Percentiles rank a stretch among this genome's conserved stretches.
phyloP scores from a whole-genome alignment of 1,140 invertebrate species.

The Drosophila sproati region DNA sequence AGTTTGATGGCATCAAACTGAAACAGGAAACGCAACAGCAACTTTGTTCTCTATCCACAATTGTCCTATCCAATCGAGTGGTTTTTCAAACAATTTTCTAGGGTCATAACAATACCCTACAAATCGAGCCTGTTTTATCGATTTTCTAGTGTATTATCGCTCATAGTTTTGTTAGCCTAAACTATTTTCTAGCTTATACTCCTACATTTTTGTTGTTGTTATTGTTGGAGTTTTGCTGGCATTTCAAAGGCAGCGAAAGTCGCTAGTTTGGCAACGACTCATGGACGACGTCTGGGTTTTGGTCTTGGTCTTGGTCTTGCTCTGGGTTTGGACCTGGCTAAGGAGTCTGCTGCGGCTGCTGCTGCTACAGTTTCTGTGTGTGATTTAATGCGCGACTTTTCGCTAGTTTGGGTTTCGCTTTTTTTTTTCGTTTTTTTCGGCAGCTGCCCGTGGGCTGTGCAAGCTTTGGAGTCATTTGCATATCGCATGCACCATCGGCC shows the following conservation, averaged over 20 bases:
- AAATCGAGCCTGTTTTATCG: not conserved
- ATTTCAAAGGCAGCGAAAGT: constrained; percentile 65
- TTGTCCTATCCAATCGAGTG: too few species aligned
- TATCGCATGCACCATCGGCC: constrained; percentile 70
- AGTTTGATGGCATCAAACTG: too few species aligned
- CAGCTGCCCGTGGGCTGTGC: constrained; percentile 36
- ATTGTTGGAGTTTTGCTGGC: constrained; percentile 43
- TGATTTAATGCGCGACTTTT: constrained; percentile 74
- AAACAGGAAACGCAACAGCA: too few species aligned
- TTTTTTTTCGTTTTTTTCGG: constrained; percentile 31
- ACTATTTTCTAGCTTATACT: constrained; percentile 29
- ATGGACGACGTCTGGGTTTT: constrained; percentile 14
- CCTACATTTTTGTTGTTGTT: constrained; percentile 24
- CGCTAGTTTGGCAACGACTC: constrained; percentile 15
- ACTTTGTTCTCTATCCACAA: too few species aligned
- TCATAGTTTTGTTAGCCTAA: not conserved
- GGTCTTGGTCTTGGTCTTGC: not conserved
- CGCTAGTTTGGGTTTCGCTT: constrained; percentile 18
- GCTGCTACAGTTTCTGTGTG: constrained; percentile 70
- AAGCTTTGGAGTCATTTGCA: constrained; percentile 57
- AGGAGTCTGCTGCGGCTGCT: not conserved
- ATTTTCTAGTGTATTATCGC: constrained; percentile 7
- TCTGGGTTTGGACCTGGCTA: constrained; percentile 16
- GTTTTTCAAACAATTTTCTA: too few species aligned
- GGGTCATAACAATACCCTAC: too few species aligned